Conservation (phyloP, 2,797 vertebrate species). For the Diceros bicornis region DNA sequence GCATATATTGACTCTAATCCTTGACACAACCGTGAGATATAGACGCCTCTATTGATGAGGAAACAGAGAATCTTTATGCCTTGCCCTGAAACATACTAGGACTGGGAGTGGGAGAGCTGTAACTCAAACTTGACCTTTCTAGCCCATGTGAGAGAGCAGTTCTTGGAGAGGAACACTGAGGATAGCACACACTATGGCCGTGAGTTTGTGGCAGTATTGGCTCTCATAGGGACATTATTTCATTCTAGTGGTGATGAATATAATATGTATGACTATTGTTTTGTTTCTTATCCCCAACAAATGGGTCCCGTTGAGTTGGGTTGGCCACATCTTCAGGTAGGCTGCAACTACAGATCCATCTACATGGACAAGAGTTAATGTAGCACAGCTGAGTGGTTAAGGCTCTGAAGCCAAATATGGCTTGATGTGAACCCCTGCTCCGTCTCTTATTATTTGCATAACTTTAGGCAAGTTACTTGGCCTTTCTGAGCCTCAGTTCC, state of each 20-base stretch:
- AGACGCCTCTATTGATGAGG: not conserved
- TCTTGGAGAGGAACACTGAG: not conserved
- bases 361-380: not conserved
- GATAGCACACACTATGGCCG: not conserved
- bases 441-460: not conserved
- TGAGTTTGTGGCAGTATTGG: too few relatives aligned
- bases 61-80: not conserved
- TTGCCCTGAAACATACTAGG: not conserved
- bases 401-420: not conserved
- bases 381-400: too few relatives aligned
- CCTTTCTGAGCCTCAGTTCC: not conserved
- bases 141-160: accelerated
- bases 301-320: not conserved
- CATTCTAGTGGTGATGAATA: not conserved
- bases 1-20: not conserved
- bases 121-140: not conserved
- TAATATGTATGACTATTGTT: not conserved
- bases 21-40: not conserved
- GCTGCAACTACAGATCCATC: not conserved
- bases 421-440: not conserved
- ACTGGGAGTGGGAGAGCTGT: not conserved
- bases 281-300: not conserved
- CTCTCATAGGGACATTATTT: not conserved
- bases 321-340: not conserved
- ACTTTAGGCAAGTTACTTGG: not conserved